A percentile compares a stretch with the other conserved stretches of the same genome.
phyloP scores from a whole-genome alignment of 2,888 invertebrate species.

The Cheilosia vulpina region DNA sequence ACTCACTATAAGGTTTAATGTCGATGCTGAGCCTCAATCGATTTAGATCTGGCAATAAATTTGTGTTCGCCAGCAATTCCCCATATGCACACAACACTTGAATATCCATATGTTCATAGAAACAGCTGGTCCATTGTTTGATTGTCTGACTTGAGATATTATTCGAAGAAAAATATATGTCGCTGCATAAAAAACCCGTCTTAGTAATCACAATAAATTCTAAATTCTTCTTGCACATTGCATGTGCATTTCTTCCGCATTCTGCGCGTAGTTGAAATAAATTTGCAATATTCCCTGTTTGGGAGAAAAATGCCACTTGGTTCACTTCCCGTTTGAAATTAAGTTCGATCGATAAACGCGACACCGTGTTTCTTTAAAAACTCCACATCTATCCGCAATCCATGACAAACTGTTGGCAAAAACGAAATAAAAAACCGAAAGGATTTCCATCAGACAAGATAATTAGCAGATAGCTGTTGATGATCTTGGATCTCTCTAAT shows the following conservation, averaged over 20 bases:
- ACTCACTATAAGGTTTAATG: slow-evolving; percentile 6
- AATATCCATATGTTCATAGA: slow-evolving; percentile 9
- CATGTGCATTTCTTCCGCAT: slow-evolving; percentile 59
- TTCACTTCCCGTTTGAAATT: slow-evolving; percentile 41
- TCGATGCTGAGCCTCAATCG: slow-evolving; percentile 1
- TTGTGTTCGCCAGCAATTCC: background rate
- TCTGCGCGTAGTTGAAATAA: slow-evolving; percentile 42
- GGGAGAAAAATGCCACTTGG: slow-evolving; percentile 14
- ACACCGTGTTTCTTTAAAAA: background rate
- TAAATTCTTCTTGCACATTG: slow-evolving; percentile 38
- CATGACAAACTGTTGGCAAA: slow-evolving; percentile 39
- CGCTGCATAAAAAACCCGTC: background rate
- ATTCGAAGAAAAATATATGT: slow-evolving; percentile 18
- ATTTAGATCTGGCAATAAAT: slow-evolving; percentile 11
- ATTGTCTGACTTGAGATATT: background rate
- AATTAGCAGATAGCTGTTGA: slow-evolving; percentile 59
- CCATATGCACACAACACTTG: slow-evolving; percentile 1
- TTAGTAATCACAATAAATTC: slow-evolving; percentile 41
- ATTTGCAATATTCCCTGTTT: slow-evolving; percentile 12
- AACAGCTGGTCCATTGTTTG: slow-evolving; percentile 32
- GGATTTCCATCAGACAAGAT: slow-evolving; percentile 48
- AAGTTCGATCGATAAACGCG: slow-evolving; percentile 16
- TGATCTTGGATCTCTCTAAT: slow-evolving; percentile 45
- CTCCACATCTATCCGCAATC: slow-evolving; percentile 25
- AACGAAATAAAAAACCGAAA: slow-evolving; percentile 12